Evolutionary conservation across 2,888 invertebrate genomes (phyloP), one percentile per base, ranked within the genome.

Genomic region (Phengaris arion): DNA sequence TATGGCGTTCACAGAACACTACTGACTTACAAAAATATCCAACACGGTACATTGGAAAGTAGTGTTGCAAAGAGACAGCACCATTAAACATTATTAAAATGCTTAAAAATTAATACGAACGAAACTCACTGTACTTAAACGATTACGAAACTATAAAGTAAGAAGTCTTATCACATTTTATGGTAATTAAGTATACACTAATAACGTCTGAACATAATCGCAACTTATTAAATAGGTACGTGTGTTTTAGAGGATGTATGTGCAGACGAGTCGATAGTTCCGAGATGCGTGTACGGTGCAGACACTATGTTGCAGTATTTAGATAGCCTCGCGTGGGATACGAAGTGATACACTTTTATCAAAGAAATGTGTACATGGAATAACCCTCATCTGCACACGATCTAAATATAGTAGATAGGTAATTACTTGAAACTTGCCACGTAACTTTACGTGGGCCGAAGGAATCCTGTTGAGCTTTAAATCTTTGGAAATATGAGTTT

Each of bases 401-500:
- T 45, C 52, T 35, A 52, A 10, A 64, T 22, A 64, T 35, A 35
- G 4, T 35, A 22, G 5, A 59, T 22, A 45, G 64, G 35, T 15
- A 45, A 64, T 59, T 48, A 52, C 10, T 52, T 12, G 13, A 45
- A 35, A 64, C 35, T 12, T 12, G 35, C 64, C 64, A 45, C 35
- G 83, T 83, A 84, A 84, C 84, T 83, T 83, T 83, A 83, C 81
- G 85, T 84, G 84, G 88, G 86, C 87, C 84, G 87, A 87, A 86
- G 85, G 89, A 89, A 89, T 90, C 48, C 85, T 87, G 86, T 93
- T 93, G 91, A 93, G 92, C 92, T 86, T 87, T 92, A 89, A 85
- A 88, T 93, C 92, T 92, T 93, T 93, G 92, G 91, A 89, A 92
- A 92, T 88, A 87, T 87, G 88, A 90, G 87, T 86, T 86, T 87